Evolutionary conservation across 1,140 invertebrate species (phyloP), one percentile per base, ranked within the genome.

Genomic region (Lutraria rhynchaena): DNA sequence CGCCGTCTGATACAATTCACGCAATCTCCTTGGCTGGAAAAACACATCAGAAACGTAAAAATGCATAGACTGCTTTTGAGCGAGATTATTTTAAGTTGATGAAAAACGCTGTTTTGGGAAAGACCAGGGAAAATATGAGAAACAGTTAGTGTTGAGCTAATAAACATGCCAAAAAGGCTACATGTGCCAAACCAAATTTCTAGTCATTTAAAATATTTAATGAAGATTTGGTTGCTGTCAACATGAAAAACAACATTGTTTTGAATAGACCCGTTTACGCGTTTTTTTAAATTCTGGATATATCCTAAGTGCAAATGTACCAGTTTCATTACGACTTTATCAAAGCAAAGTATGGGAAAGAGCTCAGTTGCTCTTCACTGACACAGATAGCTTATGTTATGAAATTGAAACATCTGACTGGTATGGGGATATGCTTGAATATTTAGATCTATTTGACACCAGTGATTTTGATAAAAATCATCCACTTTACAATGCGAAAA

Each of bases 1-100:
- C 69, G 55, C 29, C 3, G 69, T 3, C 49, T n/a, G 17, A 31
- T 71, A 1, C n/a, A 31, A 46, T 71, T 71, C 17, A 53, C 33
- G 2, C 17, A 71, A 22, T n/a, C 13, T n/a, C 5, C 46, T 29
- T 71, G 51, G 69, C 27, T 83, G n/a, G 75, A 81, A 69, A 29
- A 29, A 17, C 81, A 83, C 70, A 83, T 4, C 4, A 88, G 19
- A 71, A 88, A 33, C 83, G 92, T 86, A 89, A 81, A 74, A 49
- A 83, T 51, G 90, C 93, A n/a, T 90, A 69, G 29, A 91, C 87
- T 74, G 87, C 87, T 46, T 93, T 93, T 84, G 89, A 91, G 82
- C 91, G 93, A 86, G 89, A 93, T 63, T 90, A 92, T 69, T 93
- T 77, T 75, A 94, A 93, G 88, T 73, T 93, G 4, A 87, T 92